Evolutionary conservation across 2,113 vertebrate genomes (phyloP), one percentile per base, ranked within the genome.

Genomic region (Menura novaehollandiae): DNA sequence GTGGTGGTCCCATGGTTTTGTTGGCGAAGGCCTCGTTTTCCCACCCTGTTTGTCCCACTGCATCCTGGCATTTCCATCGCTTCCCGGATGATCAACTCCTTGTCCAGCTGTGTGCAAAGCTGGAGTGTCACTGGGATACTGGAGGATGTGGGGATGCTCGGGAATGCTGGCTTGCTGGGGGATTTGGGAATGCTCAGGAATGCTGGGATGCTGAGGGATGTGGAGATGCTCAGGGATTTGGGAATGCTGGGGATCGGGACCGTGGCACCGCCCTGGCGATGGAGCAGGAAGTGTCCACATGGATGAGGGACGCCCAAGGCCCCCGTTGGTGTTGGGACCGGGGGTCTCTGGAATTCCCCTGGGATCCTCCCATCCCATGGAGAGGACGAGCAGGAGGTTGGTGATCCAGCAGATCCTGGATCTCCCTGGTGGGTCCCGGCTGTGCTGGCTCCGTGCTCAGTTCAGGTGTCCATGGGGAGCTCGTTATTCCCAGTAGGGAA

Each of bases 381-480:
- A 39, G 39, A 17, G 46, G 18, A 6, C 8, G 1, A 68, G 39
- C 27, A 5, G 73, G 15, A 39, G 4, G 1, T 11, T 11, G 33
- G 3, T 15, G 19, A 5, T 32, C 21, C 39, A 2, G n/a, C 47
- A 55, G 28, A 46, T 55, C 56, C 55, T 8, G 37, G 21, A 16
- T 43, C 16, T 59, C 26, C 43, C 21, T 8, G 53, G 17, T 12
- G 30, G 35, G 10, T 66, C 20, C 51, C 17, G 1, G n/a, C 55
- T 4, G 15, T 16, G 55, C 44, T 9, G 1, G 24, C 30, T 32
- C 79, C 4, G 1, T 20, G 32, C 46, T 44, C 32, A 1, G 15
- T 3, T 37, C 41, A 8, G 49, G 14, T 13, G 0, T 47, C 83
- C 3, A 0, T 5, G 44, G 4, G 24, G 26, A 58, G 52, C 62